A percentile compares a stretch with the other conserved stretches of the same genome.
Evolutionary conservation across 2,113 vertebrate species (phyloP).

Genomic region (Geococcyx californianus): DNA sequence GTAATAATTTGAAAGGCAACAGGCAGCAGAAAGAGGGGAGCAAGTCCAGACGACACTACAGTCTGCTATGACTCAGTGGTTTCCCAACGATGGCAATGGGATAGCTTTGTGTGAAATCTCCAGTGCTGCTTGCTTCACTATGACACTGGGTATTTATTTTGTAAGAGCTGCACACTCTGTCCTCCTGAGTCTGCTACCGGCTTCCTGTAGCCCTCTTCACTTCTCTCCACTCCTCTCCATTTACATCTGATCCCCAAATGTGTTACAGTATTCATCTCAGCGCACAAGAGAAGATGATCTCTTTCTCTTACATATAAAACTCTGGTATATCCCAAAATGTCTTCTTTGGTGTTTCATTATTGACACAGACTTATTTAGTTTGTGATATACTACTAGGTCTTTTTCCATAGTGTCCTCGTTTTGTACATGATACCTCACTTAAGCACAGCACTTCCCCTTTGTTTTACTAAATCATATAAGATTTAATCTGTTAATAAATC

Average conservation of each 20-base stretch:
- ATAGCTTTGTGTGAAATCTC: not conserved
- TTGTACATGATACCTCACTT: not conserved
- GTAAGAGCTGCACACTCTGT: not conserved
- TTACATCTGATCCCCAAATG: not conserved
- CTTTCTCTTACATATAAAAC: not conserved
- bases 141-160: fast-evolving
- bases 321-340: not conserved
- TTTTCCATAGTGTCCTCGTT: not conserved
- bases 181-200: not conserved
- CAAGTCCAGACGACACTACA: not conserved
- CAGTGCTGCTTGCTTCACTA: not conserved
- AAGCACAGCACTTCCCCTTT: not conserved
- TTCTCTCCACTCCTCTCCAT: not conserved
- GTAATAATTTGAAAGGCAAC: not conserved
- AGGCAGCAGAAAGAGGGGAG: not conserved
- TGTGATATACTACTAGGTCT: not conserved
- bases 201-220: not conserved
- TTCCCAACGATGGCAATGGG: not conserved
- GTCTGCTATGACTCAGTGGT: not conserved
- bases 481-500: not conserved
- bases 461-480: not conserved
- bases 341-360: not conserved
- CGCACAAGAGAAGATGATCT: not conserved
- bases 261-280: not conserved
- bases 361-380: not conserved